These are phyloP conservation scores for Mesocentrotus franciscanus DNA, from an alignment of 53 echinoderm and acorn worm genomes.

Conservation along the genomic window DNA sequence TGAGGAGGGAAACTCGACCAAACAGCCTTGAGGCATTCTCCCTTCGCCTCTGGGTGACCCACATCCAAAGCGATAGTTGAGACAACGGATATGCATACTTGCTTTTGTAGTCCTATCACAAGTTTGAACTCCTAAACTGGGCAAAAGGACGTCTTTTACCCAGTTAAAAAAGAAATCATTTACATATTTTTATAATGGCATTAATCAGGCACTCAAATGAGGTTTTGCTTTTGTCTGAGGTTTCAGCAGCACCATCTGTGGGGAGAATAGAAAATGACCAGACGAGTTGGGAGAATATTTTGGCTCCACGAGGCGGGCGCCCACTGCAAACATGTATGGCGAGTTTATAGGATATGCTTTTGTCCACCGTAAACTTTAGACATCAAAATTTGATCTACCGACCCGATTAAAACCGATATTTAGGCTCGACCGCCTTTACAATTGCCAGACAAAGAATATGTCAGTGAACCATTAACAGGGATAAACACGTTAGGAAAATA, in stretches of 20 bases:
- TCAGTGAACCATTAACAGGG: slow-evolving; percentile 53
- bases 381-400: slow-evolving; percentile 59
- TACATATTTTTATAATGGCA: background rate
- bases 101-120: slow-evolving; percentile 26
- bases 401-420: slow-evolving; percentile 54
- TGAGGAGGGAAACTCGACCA: slow-evolving; percentile 52
- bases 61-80: slow-evolving; percentile 45
- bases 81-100: slow-evolving; percentile 43
- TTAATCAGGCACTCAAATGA: slow-evolving; percentile 17
- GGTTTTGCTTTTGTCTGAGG: slow-evolving; percentile 10
- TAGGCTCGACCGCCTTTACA: slow-evolving; percentile 60
- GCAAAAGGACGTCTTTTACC: slow-evolving; percentile 1
- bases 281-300: background rate
- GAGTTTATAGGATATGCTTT: background rate
- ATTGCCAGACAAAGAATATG: slow-evolving; percentile 52
- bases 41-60: slow-evolving; percentile 39
- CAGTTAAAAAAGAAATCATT: background rate
- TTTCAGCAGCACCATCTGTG: slow-evolving; percentile 32
- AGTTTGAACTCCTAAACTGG: slow-evolving; percentile 8
- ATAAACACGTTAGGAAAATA: slow-evolving; percentile 60
- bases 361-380: slow-evolving; percentile 36
- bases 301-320: slow-evolving; percentile 18
- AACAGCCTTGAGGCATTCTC: slow-evolving; percentile 14
- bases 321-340: slow-evolving; percentile 6
- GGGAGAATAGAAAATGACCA: background rate